Base-by-base conservation (phyloP, 1,140 invertebrate species). In the Drosophila truncata region DNA sequence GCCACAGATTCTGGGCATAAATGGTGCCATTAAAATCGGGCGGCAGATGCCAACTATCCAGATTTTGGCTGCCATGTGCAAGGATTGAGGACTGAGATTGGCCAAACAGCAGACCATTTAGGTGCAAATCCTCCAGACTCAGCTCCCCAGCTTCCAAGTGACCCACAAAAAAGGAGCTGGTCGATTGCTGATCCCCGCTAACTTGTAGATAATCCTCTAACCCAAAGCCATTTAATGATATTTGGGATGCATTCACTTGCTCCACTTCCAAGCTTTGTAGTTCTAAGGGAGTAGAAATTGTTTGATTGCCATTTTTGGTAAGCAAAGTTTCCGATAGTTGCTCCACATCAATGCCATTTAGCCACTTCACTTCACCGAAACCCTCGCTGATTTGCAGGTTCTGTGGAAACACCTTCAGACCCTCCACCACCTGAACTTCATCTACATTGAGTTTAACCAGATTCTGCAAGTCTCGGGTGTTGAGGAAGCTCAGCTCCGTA, bases 251-350 rank as follows among this genome's bases (percentile, higher is more conserved):
- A 20, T 69, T 75, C 3, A 91, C 20, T n/a, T 73, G 60, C 2
- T 44, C 8, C 27, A 47, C 50, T 25, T 63, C 39, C 27, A 90
- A 3, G 0, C 60, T 41, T 6, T 64, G 66, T 7, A 92, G n/a
- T n/a, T 79, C 49, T 39, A 92, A 63, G 3, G 91, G 69, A 25
- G 57, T 66, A 8, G 10, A 18, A 7, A 94, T 86, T 7, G 59
- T 91, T 67, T 94, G 94, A 66, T 94, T 93, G n/a, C 75, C 83
- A 52, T 77, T 82, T n/a, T 85, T 91, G n/a, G 78, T 85, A 10
- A 94, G 64, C 18, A 93, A 42, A 33, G 78, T 76, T 23, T 91
- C 76, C 8, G 92, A 66, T 4, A 94, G 73, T 9, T 86, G 59
- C 41, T 87, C 66, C 61, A 94, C 88, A 37, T 82, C 77, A 27